Conservation (phyloP, 2,888 invertebrate species). For the Erebia aethiops region DNA sequence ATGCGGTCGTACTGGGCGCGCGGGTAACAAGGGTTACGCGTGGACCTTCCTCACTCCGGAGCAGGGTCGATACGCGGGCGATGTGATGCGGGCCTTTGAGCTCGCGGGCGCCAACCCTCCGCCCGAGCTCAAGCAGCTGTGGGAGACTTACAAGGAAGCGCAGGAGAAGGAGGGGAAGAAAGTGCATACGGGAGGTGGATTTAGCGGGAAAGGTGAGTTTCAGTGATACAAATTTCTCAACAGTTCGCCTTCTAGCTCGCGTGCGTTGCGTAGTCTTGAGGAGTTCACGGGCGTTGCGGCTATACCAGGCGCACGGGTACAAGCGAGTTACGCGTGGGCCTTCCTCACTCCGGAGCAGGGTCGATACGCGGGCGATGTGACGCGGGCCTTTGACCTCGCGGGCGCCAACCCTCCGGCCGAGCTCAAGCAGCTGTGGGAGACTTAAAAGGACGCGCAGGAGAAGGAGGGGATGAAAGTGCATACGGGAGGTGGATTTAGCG, state of each 20-base stretch:
- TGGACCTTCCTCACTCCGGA: conserved; percentile 98
- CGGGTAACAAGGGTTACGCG: conserved; percentile 98
- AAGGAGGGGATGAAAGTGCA: neutral
- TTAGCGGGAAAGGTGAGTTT: conserved; percentile 91
- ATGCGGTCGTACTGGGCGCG: conserved; percentile 94
- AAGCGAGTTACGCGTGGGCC: conserved; percentile 97
- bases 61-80: conserved; percentile 96
- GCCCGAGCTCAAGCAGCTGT: conserved; percentile 89
- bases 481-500: neutral
- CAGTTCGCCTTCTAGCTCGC: neutral
- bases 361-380: conserved; percentile 95
- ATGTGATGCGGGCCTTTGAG: conserved; percentile 96
- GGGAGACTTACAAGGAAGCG: conserved; percentile 94
- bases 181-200: conserved; percentile 95
- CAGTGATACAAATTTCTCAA: neutral
- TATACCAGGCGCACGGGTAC: conserved; percentile 94
- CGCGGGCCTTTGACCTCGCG: conserved; percentile 95
- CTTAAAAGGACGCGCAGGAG: neutral
- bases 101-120: conserved; percentile 91
- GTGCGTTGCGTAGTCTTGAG: neutral
- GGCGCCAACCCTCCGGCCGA: conserved; percentile 89
- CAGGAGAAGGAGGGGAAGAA: conserved; percentile 96
- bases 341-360: conserved; percentile 98
- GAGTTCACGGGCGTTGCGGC: conserved; percentile 85
- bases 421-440: conserved; percentile 69